A percentile compares a stretch with the other conserved stretches of the same genome.
Conservation (phyloP, 2,113 vertebrate genomes). For the Boulengeromyrus knoepffleri region DNA sequence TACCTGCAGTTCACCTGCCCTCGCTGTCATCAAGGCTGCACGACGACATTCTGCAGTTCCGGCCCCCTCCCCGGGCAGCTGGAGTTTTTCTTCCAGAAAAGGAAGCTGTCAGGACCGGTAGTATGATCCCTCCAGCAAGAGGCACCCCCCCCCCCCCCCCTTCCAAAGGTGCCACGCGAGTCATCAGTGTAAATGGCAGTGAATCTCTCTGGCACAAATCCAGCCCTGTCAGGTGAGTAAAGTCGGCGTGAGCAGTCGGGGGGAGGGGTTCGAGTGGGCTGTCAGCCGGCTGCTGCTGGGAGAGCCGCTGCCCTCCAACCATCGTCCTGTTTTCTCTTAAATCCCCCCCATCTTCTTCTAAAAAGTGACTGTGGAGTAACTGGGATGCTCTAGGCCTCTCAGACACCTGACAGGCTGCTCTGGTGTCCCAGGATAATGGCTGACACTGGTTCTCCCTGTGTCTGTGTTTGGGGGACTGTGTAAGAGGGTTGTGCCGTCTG, state of each 20-base stretch:
- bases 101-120: neutral
- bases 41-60: neutral
- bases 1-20: neutral
- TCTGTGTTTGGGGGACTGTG: neutral
- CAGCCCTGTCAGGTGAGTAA: neutral
- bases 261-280: neutral
- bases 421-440: neutral
- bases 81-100: constrained; percentile 11
- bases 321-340: neutral
- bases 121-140: neutral
- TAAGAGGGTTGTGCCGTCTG: too few species aligned
- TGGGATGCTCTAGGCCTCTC: neutral
- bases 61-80: neutral
- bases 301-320: neutral
- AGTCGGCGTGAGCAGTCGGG: neutral
- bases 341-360: neutral
- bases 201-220: neutral
- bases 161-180: neutral
- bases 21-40: neutral
- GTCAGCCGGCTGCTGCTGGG: neutral
- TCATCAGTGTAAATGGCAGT: constrained; percentile 3
- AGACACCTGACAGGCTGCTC: neutral
- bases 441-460: neutral
- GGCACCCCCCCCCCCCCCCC: neutral
- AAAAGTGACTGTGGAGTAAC: neutral